Evolutionary conservation across 2,113 vertebrate species (phyloP), one percentile per base, ranked within the genome.

Genomic region (Myotis lucifugus): DNA sequence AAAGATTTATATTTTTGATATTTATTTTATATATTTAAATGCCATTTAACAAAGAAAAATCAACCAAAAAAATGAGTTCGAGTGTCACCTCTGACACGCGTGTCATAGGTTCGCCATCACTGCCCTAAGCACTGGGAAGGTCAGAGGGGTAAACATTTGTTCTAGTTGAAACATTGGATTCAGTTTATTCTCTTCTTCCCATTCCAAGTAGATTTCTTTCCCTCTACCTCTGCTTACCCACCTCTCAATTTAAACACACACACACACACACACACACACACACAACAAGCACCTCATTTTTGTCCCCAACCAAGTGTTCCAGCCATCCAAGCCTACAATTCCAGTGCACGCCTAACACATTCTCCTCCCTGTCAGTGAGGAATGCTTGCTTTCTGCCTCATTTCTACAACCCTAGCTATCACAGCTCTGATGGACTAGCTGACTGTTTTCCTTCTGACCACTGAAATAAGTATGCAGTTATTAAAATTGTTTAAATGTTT

Each of bases 341-440:
- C 37, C 15, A 21, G 11, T n/a, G 46, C 18, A 23, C 8, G 0
- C 21, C 59, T 27, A 6, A 9, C 61, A 9, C 8, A 27, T 67
- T 19, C 73, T 34, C 46, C 42, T 32, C 3, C 14, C 56, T 14
- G 3, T 42, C 42, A 18, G 5, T 3, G 6, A 40, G 13, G 59
- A 32, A 2, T 7, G 52, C 85, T 17, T 34, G 32, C 48, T 32
- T 40, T 37, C 92, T 7, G 0, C 56, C 42, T 61, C 34, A 3
- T n/a, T 17, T 10, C 67, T 5, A 0, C 21, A 15, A 8, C 27
- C 14, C 34, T 25, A 2, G 2, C 27, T 2, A 0, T 42, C 67
- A 0, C 42, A 11, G 19, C 29, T 37, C n/a, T 48, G 64, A 61
- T 10, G 40, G 34, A 1, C 54, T 7, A 48, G 61, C 61, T 42